A percentile compares a stretch with the other conserved stretches of the same genome.
Evolutionary conservation across 2,797 vertebrate genomes (phyloP).

Genomic region (Taenioides sp.): DNA sequence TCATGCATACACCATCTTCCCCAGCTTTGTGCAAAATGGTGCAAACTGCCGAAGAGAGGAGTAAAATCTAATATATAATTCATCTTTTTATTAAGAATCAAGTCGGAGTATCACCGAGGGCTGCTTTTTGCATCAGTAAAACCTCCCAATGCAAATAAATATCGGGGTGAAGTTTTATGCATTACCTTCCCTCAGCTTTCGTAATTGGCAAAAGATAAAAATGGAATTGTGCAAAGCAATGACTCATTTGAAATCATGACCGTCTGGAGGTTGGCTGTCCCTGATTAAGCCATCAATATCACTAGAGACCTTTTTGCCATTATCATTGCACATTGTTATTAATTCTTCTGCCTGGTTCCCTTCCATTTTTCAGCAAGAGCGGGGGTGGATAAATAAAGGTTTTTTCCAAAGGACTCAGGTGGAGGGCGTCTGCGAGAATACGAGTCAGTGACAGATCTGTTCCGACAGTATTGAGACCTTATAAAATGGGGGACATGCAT

Average conservation of each 20-base stretch:
- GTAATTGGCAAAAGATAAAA: slow-evolving; percentile 49
- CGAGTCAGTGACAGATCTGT: slow-evolving; percentile 49
- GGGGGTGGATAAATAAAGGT: slow-evolving; percentile 58
- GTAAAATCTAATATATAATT: slow-evolving; percentile 4
- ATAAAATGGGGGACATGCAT: slow-evolving; percentile 28
- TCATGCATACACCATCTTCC: slow-evolving; percentile 19
- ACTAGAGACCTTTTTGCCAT: slow-evolving; percentile 53
- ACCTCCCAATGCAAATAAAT: slow-evolving; percentile 35
- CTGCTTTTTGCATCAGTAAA: slow-evolving; percentile 31
- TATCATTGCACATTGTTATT: slow-evolving; percentile 62
- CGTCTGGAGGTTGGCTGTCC: slow-evolving; percentile 36
- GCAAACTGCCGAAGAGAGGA: slow-evolving; percentile 25
- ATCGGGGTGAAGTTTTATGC: slow-evolving; percentile 28
- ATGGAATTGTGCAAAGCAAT: slow-evolving; percentile 43
- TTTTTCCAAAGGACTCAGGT: slow-evolving; percentile 38
- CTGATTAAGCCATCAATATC: slow-evolving; percentile 75
- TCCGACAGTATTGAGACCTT: slow-evolving; percentile 35
- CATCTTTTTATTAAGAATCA: slow-evolving; percentile 25
- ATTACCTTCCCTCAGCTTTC: slow-evolving; percentile 42
- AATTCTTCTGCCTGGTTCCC: slow-evolving; percentile 56
- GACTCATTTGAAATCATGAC: slow-evolving; percentile 60
- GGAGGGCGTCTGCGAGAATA: slow-evolving; percentile 28
- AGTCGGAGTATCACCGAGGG: slow-evolving; percentile 23
- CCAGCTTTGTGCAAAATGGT: slow-evolving; percentile 33
- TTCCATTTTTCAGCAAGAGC: slow-evolving; percentile 60